Conservation (phyloP, 2,113 vertebrate species). For the Zootoca vivipara region DNA sequence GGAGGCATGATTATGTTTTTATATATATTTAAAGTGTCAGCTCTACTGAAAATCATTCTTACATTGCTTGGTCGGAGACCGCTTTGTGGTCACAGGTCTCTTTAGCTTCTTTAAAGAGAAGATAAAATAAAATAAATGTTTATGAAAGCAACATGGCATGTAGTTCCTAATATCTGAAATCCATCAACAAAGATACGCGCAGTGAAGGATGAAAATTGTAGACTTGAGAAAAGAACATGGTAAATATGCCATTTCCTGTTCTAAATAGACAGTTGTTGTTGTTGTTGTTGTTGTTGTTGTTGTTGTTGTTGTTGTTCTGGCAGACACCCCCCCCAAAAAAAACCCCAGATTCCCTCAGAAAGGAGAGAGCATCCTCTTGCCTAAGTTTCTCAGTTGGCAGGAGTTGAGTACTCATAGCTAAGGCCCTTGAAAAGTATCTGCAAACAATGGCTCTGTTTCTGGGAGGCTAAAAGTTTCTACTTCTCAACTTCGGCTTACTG, state of each 20-base stretch:
- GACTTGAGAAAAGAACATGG: neutral
- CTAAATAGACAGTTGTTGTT: neutral
- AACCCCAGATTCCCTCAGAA: too few species aligned
- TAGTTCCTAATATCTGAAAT: slow-evolving; percentile 7
- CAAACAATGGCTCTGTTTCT: neutral
- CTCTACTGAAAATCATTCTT: neutral
- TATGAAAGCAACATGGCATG: slow-evolving; percentile 1
- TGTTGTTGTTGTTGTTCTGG: too few species aligned
- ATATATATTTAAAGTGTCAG: slow-evolving; percentile 18
- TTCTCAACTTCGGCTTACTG: neutral
- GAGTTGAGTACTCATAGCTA: neutral
- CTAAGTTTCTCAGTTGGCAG: neutral
- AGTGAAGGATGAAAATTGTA: neutral
- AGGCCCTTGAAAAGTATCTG: neutral
- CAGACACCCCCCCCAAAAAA: too few species aligned
- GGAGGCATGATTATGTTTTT: slow-evolving; percentile 4
- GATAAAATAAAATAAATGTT: neutral
- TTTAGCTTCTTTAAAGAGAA: neutral
- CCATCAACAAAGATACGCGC: neutral
- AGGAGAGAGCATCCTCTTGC: too few species aligned
- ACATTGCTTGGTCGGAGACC: neutral
- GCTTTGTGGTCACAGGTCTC: neutral
- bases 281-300: too few species aligned
- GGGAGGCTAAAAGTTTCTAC: neutral
- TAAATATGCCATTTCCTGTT: neutral